Conservation (phyloP, 2,888 invertebrate species). For the Tridacna gigas region DNA sequence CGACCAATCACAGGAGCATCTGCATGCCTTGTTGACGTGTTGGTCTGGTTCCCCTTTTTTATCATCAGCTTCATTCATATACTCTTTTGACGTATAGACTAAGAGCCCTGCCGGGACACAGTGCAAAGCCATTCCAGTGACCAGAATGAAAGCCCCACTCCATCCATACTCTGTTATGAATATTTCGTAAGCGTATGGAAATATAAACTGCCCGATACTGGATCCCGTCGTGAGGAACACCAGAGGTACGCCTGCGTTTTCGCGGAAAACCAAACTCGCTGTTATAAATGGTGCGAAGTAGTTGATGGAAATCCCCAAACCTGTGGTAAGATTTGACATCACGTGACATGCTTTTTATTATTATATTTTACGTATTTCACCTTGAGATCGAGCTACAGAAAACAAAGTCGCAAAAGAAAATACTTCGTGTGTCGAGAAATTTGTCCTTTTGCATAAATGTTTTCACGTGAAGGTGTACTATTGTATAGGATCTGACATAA, state of each 20-base stretch:
- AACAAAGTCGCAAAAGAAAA: too few relatives aligned
- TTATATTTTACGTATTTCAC: too few relatives aligned
- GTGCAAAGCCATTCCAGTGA: slow-evolving; percentile 29
- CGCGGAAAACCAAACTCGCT: slow-evolving; percentile 32
- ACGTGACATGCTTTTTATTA: background rate
- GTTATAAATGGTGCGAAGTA: slow-evolving; percentile 40
- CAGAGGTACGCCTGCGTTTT: slow-evolving; percentile 29
- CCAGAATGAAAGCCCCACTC: slow-evolving; percentile 38
- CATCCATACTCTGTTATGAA: slow-evolving; percentile 41
- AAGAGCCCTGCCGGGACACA: slow-evolving; percentile 35
- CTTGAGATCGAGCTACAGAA: too few relatives aligned
- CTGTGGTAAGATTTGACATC: background rate
- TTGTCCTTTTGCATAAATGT: too few relatives aligned
- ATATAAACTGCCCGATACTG: slow-evolving; percentile 36
- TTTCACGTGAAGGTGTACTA: too few relatives aligned
- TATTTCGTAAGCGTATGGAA: slow-evolving; percentile 30
- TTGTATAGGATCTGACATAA: too few relatives aligned
- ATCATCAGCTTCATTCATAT: background rate
- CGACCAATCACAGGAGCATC: slow-evolving; percentile 11
- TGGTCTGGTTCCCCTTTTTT: background rate
- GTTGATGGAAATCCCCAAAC: slow-evolving; percentile 24
- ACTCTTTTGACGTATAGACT: slow-evolving; percentile 21
- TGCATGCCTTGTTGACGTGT: background rate
- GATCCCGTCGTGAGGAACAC: slow-evolving; percentile 32
- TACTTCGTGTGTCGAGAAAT: too few relatives aligned